A percentile compares a stretch with the other conserved stretches of the same genome.
Conservation (phyloP, 1,140 invertebrate species). For the Drosophila nigromelanica region DNA sequence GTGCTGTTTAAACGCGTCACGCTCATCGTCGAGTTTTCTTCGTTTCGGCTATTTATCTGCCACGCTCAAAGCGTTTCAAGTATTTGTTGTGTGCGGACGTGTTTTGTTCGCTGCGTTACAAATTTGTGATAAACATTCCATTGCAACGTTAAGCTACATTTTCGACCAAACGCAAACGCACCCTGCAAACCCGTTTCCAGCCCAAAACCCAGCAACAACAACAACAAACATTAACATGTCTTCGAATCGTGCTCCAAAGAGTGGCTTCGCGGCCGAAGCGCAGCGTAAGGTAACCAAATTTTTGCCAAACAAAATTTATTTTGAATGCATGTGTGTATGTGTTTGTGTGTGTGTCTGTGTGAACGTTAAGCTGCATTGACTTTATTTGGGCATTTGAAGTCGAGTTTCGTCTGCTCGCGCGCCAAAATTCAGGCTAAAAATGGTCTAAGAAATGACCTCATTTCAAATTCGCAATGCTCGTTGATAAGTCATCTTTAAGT, state of each 20-base stretch:
- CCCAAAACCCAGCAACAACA: slow-evolving; percentile 45
- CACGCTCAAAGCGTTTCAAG: slow-evolving; percentile 51
- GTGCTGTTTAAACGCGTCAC: slow-evolving; percentile 1
- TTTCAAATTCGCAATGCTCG: slow-evolving; percentile 47
- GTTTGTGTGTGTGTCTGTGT: slow-evolving; percentile 19
- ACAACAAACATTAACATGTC: slow-evolving; percentile 87
- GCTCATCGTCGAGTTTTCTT: slow-evolving; percentile 43
- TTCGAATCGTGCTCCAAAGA: slow-evolving; percentile 94
- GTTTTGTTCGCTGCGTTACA: slow-evolving; percentile 41
- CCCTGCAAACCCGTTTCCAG: slow-evolving; percentile 77
- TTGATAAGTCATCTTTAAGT: slow-evolving; percentile 34
- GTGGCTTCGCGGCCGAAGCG: slow-evolving; percentile 96
- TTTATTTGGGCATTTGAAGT: slow-evolving; percentile 67
- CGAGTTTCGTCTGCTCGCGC: slow-evolving; percentile 38
- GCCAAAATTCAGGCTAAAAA: slow-evolving; percentile 65
- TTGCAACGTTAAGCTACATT: slow-evolving; percentile 56
- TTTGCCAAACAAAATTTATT: slow-evolving; percentile 56
- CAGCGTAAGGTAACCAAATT: slow-evolving; percentile 92
- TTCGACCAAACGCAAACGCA: slow-evolving; percentile 51
- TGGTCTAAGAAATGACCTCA: slow-evolving; percentile 77
- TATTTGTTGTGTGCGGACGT: slow-evolving; percentile 57
- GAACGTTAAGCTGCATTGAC: slow-evolving; percentile 59
- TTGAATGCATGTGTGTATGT: slow-evolving; percentile 10
- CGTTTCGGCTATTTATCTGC: background rate
- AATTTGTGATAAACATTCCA: slow-evolving; percentile 62